Evolutionary conservation across 30 jellyfish, hydroid and myxozoan species (phyloP), one percentile per base, ranked within the genome.

Genomic region (Pseudorhiza aurosa): DNA sequence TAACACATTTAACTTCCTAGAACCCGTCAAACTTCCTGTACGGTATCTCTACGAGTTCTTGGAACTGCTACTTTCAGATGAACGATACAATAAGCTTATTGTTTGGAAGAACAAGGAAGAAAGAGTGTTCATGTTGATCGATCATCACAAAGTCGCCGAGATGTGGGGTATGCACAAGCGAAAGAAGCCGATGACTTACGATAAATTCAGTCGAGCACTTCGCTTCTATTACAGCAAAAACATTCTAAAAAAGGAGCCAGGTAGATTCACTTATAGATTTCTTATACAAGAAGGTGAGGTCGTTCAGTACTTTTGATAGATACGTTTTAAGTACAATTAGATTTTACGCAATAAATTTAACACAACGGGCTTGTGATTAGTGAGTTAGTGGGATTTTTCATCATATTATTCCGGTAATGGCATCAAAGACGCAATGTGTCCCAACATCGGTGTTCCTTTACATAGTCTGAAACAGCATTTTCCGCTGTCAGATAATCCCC

Each of bases 121-220:
- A 71, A 45, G 96, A 49, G 43, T 74, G 7, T 85, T 85, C 58
- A 85, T 74, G 84, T 28, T 85, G 82, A 73, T 73, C 5, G 96
- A 85, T 44, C 96, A 73, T 33, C 88, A 85, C 63, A 51, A 85
- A 39, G 96, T 85, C 19, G 96, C 96, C 8, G 89, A 85, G 31
- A 28, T 85, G 78, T 85, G 96, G 96, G 96, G 96, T 5, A 72
- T 85, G 82, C 96, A 85, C 65, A 85, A 85, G 65, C 77, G 96
- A 50, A 85, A 85, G 79, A 85, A 85, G 53, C 83, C 87, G 25
- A 85, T 85, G 96, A 67, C 87, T 2, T 85, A 85, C 43, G 96
- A 85, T 51, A 85, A 85, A 63, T 85, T 85, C 78, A 85, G 96
- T 71, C 59, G 96, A 18, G 96, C 96, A 1, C 85, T 85, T 36